Conservation (phyloP, 2,888 invertebrate genomes). For the Dichetophora obliterata region DNA sequence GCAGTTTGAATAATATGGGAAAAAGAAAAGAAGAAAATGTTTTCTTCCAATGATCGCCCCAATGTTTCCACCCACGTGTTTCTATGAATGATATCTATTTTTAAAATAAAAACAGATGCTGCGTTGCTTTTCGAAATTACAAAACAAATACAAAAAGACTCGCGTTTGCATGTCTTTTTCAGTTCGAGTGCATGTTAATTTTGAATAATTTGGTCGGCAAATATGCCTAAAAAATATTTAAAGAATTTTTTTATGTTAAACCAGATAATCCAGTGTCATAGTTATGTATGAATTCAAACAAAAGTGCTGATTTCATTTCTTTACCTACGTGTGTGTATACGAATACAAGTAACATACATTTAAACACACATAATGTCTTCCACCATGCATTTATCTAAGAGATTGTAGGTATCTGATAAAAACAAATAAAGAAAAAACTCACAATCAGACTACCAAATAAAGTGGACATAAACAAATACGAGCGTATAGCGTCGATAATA, state of each 20-base stretch:
- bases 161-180: not conserved
- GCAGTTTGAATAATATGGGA: not conserved
- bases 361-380: too few species aligned
- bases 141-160: constrained; percentile 7
- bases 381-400: not conserved
- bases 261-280: not conserved
- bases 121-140: not conserved
- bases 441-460: not conserved
- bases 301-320: too few species aligned
- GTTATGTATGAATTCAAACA: too few species aligned
- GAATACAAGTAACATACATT: too few species aligned
- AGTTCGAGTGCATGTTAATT: not conserved
- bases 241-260: not conserved
- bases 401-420: constrained; percentile 16
- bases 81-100: constrained; percentile 23
- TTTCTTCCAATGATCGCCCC: constrained; percentile 16
- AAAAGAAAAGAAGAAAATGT: constrained; percentile 13
- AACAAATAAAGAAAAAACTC: not conserved
- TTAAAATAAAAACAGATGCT: constrained; percentile 25
- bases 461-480: constrained; percentile 17
- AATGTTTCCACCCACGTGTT: constrained; percentile 16
- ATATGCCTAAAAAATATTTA: not conserved
- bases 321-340: too few species aligned
- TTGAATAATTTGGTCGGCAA: not conserved
- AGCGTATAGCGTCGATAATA: constrained; percentile 18